phyloP scores from a whole-genome alignment of 2,888 invertebrate genomes.

The Leptopterna dolabrata region DNA sequence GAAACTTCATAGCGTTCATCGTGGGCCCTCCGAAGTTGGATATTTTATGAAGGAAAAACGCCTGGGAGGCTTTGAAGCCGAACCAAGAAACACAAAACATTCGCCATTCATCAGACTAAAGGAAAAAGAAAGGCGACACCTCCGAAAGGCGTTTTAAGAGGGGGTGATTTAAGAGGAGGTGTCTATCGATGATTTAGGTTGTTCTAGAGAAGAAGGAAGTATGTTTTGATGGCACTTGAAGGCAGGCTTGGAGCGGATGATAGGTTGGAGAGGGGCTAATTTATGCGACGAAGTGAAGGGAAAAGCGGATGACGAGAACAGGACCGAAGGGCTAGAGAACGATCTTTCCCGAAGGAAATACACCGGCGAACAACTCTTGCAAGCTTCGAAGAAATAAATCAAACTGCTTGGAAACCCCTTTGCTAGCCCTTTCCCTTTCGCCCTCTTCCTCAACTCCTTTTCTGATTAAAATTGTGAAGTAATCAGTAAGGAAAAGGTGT shows the following conservation, averaged over 20 bases:
- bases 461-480: slow-evolving; percentile 40
- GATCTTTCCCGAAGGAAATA: slow-evolving; percentile 41
- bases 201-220: not conserved
- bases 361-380: not conserved
- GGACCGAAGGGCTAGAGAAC: slow-evolving; percentile 5
- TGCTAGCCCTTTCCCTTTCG: not conserved
- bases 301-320: not conserved
- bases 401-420: not conserved
- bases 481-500: slow-evolving; percentile 20
- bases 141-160: slow-evolving; percentile 22
- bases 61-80: not conserved
- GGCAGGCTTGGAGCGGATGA: not conserved
- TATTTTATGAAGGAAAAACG: no score
- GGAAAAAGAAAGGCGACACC: not conserved
- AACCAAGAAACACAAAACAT: not conserved
- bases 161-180: slow-evolving; percentile 18
- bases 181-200: slow-evolving; percentile 36
- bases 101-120: slow-evolving; percentile 17
- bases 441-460: not conserved
- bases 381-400: slow-evolving; percentile 22
- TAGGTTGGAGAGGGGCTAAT: slow-evolving; percentile 6
- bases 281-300: slow-evolving; percentile 13
- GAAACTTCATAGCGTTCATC: no score
- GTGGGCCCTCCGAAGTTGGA: no score
- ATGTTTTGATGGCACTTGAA: slow-evolving; percentile 36